Base-by-base conservation (phyloP, 2,113 vertebrate species). In the Odontesthes bonariensis region DNA sequence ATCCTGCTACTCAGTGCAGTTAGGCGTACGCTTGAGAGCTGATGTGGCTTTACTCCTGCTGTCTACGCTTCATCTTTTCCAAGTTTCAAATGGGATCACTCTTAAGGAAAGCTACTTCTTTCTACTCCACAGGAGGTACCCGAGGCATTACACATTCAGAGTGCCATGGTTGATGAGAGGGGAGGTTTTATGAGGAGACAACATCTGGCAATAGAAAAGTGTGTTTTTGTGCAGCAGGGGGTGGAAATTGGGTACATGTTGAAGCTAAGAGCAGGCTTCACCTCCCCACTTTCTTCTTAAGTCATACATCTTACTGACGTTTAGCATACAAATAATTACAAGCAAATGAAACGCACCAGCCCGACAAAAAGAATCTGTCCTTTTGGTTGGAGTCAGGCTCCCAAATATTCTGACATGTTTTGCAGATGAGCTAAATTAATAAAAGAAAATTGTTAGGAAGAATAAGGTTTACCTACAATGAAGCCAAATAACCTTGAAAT, bases 1-100 rank as follows among this genome's bases (percentile, higher is more conserved):
- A 77, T 89, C 75, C 75, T 60, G 54, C 73, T 54, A 56, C 84
- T 84, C 74, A 14, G 67, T 11, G 54, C 73, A 44, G 82, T 81
- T 91, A 80, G 70, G 77, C 33, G 31, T 31, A 59, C 69, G 80
- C 71, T 79, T 23, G 70, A 75, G 70, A 84, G 72, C 71, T 55
- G 85, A 79, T 81, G 77, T 69, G 73, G 46, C 76, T 54, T 69
- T 63, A 57, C 58, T 59, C 7, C 44, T 72, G 57, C 61, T 69
- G 84, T 80, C 56, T 75, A 27, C 60, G 70, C 77, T 77, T 74
- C 59, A 53, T 77, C 63, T 63, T 69, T 57, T 60, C 47, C 54
- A 60, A 62, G 71, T 79, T 89, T 53, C 69, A 84, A 87, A 83
- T 40, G 69, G 79, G 61, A 81, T 83, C 70, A 54, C 70, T 84